A percentile compares a stretch with the other conserved stretches of the same genome.
Evolutionary conservation across 2,113 vertebrate genomes (phyloP).

Genomic region (Grallaria varia): DNA sequence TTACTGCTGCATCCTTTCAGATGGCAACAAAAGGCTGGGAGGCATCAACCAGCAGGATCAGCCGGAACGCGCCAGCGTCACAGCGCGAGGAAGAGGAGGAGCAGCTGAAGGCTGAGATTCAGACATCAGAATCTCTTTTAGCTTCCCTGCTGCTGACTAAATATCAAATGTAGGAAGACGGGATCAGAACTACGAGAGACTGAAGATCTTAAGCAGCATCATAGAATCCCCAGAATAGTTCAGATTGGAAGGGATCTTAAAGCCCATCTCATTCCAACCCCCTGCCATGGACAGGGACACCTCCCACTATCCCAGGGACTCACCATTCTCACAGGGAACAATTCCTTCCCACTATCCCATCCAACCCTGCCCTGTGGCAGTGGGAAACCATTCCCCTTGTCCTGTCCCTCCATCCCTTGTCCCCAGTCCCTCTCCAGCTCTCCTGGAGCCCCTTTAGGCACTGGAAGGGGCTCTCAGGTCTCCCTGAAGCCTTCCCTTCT

Average conservation of each 20-base stretch:
- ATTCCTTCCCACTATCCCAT: not conserved
- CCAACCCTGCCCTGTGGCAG: rapidly evolving
- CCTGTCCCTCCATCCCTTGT: not conserved
- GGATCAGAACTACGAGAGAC: not conserved
- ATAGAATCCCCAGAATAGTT: not conserved
- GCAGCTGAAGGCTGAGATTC: not conserved
- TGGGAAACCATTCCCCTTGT: not conserved
- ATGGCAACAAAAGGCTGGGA: not conserved
- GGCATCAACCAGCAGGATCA: not conserved
- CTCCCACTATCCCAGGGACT: rapidly evolving
- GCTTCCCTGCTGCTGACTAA: slow-evolving; percentile 25
- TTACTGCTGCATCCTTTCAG: not conserved
- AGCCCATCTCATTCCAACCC: not conserved
- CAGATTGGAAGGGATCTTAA: not conserved
- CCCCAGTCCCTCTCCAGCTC: not conserved
- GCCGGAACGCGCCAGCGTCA: not conserved
- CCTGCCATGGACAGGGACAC: not conserved
- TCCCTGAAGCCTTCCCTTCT: not conserved
- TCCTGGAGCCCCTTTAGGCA: not conserved
- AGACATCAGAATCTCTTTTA: not conserved
- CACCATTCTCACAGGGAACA: rapidly evolving
- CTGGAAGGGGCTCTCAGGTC: not conserved
- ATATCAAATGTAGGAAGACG: not conserved
- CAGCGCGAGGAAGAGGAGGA: slow-evolving; percentile 17
- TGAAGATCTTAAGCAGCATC: not conserved